Base-by-base conservation (phyloP, 2,113 vertebrate species). In the Argyrosomus japonicus region DNA sequence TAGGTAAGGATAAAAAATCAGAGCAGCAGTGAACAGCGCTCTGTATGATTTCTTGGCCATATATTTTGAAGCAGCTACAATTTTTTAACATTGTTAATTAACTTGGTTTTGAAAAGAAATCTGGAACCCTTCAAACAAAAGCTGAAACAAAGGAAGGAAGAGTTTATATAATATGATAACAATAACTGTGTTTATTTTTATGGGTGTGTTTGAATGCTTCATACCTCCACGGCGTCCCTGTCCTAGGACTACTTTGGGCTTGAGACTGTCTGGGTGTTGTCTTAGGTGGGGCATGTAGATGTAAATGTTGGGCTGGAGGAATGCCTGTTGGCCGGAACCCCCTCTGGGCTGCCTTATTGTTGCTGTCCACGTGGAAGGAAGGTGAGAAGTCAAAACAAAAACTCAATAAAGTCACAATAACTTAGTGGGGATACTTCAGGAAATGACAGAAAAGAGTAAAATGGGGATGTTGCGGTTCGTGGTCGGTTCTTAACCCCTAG, bases 251-350 rank as follows among this genome's bases (percentile, higher is more conserved):
- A 97, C 58, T 25, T 96, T 93, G 25, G 97, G 96, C 2, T 82
- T 83, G 82, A 97, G 79, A 73, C 92, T 95, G 77, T 88, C 82
- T 75, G 87, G 81, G 51, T 95, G 83, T 6, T 90, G 57, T 65
- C 0, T 93, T 47, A 98, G 95, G 87, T 98, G 96, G 79, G 96
- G 96, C 68, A 97, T 87, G 68, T 96, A 96, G 70, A 94, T 81
- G 72, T 93, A 93, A 2, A 96, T 77, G 75, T 88, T 94, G 81
- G 91, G 88, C 77, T 94, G 91, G 13, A 88, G 67, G 25, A 87
- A 50, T 0, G 1, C 5, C 54, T 51, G 36, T 3, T 0, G 29
- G 14, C 25, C 40, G 0, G 76, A 40, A 14, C 47, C 4, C 2
- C 0, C 15, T 6, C 2, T 21, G 2, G 5, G 11, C 23, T 40